These are phyloP conservation scores for Drosophila kokeensis DNA, from an alignment of 2,888 invertebrate species.

Conservation along the genomic window DNA sequence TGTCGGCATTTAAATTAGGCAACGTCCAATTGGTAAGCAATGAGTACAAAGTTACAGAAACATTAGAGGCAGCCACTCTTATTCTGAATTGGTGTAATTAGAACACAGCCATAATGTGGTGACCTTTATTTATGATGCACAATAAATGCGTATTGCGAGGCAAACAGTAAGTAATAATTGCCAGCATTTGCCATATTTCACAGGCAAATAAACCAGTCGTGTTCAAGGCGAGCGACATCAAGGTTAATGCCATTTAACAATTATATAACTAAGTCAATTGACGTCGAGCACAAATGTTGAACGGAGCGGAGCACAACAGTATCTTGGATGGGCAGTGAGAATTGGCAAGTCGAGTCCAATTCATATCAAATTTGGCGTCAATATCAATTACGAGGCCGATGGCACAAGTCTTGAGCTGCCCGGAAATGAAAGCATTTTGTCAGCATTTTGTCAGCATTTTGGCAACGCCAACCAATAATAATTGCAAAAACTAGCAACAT, in stretches of 20 bases:
- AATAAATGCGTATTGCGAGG: conserved; percentile 45
- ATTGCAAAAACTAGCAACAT: conserved; percentile 75
- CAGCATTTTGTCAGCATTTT: conserved; percentile 39
- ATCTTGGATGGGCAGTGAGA: conserved; percentile 21
- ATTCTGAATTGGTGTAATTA: conserved; percentile 31
- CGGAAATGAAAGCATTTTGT: conserved; percentile 74
- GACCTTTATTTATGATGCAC: conserved; percentile 50
- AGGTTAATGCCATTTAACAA: conserved; percentile 70
- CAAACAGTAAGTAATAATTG: conserved; percentile 69
- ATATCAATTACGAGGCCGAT: conserved; percentile 72
- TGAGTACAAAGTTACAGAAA: conserved; percentile 22
- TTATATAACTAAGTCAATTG: conserved; percentile 66
- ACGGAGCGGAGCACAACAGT: conserved; percentile 16
- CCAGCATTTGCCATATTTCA: conserved; percentile 71
- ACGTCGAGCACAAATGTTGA: conserved; percentile 39
- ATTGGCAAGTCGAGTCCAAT: conserved; percentile 61
- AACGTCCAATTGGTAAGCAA: not conserved
- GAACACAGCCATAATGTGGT: conserved; percentile 39
- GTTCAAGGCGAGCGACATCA: not conserved
- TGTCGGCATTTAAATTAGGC: conserved; percentile 9
- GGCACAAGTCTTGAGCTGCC: conserved; percentile 47
- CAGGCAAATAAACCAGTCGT: conserved; percentile 64
- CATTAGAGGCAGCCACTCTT: conserved; percentile 23
- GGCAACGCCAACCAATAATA: conserved; percentile 37
- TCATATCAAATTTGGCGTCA: conserved; percentile 76